phyloP scores from a whole-genome alignment of 2,797 vertebrate species.

The Propithecus deckenii region DNA sequence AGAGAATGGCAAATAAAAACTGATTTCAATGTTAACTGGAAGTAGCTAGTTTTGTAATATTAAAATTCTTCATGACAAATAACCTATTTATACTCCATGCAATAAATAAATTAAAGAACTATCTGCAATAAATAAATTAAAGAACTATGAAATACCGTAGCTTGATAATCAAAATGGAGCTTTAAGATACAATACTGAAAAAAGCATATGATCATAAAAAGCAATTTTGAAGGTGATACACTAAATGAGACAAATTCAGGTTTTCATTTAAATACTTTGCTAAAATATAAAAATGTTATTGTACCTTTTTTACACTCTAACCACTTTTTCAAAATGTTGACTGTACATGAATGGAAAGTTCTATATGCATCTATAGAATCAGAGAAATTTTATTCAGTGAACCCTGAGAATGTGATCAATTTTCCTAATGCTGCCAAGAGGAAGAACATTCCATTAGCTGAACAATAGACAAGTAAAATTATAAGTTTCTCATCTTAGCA shows the following conservation, averaged over 20 bases:
- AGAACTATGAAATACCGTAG: not conserved
- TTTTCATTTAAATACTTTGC: not conserved
- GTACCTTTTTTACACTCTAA: not conserved
- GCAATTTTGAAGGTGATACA: not conserved
- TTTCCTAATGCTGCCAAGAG: not conserved
- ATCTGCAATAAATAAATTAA: not conserved
- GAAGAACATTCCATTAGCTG: not conserved
- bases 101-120: not conserved
- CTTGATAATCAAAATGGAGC: not conserved
- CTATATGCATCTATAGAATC: not conserved
- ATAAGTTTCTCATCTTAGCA: not conserved
- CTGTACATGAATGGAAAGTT: not conserved
- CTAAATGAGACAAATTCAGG: not conserved
- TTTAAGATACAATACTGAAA: not conserved
- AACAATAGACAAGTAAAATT: not conserved
- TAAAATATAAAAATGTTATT: not conserved
- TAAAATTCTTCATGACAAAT: not conserved
- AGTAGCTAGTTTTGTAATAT: not conserved
- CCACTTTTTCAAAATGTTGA: not conserved
- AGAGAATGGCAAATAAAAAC: not conserved
- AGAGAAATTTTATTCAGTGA: not conserved
- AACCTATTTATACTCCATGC: not conserved
- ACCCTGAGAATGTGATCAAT: not conserved
- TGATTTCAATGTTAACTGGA: not conserved
- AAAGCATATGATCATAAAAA: not conserved